These are phyloP conservation scores for Drosophila sechellia DNA, from an alignment of 1,140 invertebrate species.

Conservation along the genomic window DNA sequence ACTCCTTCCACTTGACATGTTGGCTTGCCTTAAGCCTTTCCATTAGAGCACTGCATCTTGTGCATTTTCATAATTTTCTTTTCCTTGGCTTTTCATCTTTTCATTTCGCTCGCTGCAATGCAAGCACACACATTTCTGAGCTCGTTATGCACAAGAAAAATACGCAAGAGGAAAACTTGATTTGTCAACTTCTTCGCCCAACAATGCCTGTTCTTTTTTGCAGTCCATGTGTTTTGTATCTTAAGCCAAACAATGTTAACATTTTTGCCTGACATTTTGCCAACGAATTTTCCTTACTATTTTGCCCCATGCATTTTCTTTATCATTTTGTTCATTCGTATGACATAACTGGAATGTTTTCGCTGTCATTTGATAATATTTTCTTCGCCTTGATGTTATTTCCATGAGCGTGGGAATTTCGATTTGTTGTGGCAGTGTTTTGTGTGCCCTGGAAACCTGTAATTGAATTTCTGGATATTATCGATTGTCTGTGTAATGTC, in stretches of 20 bases:
- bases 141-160: constrained; percentile 52
- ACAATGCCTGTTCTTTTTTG: constrained; percentile 23
- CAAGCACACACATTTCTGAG: constrained; percentile 32
- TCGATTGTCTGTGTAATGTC: constrained; percentile 43
- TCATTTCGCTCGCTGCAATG: constrained; percentile 35
- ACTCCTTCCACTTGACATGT: constrained; percentile 34
- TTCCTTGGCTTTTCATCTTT: constrained; percentile 34
- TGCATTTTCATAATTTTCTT: constrained; percentile 47
- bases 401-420: constrained; percentile 66
- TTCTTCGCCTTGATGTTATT: constrained; percentile 19
- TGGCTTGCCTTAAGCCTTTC: constrained; percentile 21
- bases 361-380: constrained; percentile 54
- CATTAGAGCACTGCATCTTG: constrained; percentile 17
- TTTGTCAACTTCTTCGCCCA: constrained; percentile 39
- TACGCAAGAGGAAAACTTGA: constrained; percentile 56
- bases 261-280: constrained; percentile 63
- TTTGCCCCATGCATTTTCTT: constrained; percentile 23
- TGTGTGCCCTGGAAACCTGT: constrained; percentile 24
- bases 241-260: constrained; percentile 70
- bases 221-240: constrained; percentile 48
- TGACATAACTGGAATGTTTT: constrained; percentile 54
- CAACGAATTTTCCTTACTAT: constrained; percentile 13
- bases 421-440: constrained; percentile 58
- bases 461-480: constrained; percentile 51
- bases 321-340: constrained; percentile 30